phyloP scores from a whole-genome alignment of 2,888 invertebrate species.

The Agrotis ipsilon region DNA sequence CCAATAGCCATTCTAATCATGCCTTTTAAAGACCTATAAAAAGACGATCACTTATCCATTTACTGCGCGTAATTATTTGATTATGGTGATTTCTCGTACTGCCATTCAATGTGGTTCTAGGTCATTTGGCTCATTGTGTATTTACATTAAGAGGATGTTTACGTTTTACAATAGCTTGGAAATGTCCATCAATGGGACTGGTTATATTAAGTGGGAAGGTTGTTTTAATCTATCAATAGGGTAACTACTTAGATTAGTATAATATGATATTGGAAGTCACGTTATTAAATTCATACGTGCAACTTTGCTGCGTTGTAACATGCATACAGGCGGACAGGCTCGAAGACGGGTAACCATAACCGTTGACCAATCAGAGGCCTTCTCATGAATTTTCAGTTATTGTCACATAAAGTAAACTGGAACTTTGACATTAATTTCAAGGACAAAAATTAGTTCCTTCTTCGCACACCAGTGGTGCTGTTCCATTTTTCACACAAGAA shows the following conservation, averaged over 20 bases:
- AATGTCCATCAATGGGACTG: neutral
- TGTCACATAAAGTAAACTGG: too few species aligned
- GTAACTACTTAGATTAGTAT: too few species aligned
- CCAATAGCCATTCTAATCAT: neutral
- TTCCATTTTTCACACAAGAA: too few species aligned
- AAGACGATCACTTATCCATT: conserved; percentile 20
- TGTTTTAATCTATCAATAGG: neutral
- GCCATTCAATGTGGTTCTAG: conserved; percentile 16
- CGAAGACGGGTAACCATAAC: neutral
- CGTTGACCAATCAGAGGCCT: neutral
- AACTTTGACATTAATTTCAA: too few species aligned
- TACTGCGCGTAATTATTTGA: conserved; percentile 9
- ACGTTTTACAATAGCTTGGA: conserved; percentile 1
- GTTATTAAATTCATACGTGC: too few species aligned
- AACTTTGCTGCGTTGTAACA: too few species aligned
- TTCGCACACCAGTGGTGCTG: too few species aligned
- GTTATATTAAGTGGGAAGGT: neutral
- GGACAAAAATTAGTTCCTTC: too few species aligned
- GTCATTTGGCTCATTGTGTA: conserved; percentile 8
- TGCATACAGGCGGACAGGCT: too few species aligned
- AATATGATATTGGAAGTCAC: too few species aligned
- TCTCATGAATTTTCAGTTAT: too few species aligned
- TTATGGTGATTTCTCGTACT: neutral
- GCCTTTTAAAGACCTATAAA: conserved; percentile 7
- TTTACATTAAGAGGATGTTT: conserved; percentile 3